These are phyloP conservation scores for Hydrotaea cyrtoneurina DNA, from an alignment of 2,888 invertebrate species.

Conservation along the genomic window DNA sequence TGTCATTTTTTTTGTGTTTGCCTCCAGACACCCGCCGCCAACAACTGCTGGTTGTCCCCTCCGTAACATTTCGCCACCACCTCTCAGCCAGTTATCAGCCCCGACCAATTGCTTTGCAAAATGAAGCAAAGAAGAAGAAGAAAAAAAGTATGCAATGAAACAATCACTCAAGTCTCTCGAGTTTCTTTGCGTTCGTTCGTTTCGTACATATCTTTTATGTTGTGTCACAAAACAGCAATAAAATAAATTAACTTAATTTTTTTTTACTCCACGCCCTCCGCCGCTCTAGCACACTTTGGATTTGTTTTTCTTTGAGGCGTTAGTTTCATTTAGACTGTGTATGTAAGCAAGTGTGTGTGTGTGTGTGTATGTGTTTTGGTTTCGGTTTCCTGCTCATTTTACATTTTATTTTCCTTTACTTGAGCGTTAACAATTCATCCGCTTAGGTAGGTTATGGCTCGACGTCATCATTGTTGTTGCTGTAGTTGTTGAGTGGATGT, in stretches of 20 bases:
- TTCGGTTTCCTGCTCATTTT: constrained; percentile 17
- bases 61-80: neutral
- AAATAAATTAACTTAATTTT: constrained; percentile 45
- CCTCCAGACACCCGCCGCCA: neutral
- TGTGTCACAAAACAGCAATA: constrained; percentile 41
- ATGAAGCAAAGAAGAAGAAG: neutral
- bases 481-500: neutral
- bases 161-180: constrained; percentile 29
- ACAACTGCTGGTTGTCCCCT: neutral
- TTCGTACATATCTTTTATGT: constrained; percentile 18
- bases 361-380: neutral
- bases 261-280: neutral
- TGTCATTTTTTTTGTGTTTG: neutral
- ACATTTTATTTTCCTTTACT: constrained; percentile 8
- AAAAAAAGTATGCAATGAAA: neutral
- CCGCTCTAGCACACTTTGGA: too few relatives aligned
- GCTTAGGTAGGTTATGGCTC: neutral
- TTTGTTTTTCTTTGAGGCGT: neutral
- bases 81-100: neutral
- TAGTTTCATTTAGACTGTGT: neutral
- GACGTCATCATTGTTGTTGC: neutral
- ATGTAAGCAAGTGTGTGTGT: neutral
- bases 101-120: neutral
- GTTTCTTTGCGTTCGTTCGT: neutral
- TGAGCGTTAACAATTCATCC: constrained; percentile 26